A percentile compares a stretch with the other conserved stretches of the same genome.
Evolutionary conservation across 2,888 invertebrate species (phyloP).

Genomic region (Chrysotoxum bicinctum): DNA sequence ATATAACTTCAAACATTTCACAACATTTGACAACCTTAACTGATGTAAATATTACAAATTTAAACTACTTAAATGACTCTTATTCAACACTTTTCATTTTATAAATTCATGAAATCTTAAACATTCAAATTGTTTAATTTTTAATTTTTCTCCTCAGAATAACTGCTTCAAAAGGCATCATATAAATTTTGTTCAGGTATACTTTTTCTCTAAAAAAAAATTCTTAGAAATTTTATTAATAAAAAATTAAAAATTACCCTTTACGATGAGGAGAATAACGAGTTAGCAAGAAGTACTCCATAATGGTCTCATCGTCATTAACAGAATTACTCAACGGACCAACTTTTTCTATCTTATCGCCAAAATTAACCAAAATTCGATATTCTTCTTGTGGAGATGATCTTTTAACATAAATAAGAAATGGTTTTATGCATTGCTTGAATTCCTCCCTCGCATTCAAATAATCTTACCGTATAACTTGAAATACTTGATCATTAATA

Average conservation of each 20-base stretch:
- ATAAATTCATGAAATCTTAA: too few relatives aligned
- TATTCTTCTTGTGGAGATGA: slow-evolving; percentile 77
- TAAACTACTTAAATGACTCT: too few relatives aligned
- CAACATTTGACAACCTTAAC: too few relatives aligned
- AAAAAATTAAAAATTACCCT: slow-evolving; percentile 77
- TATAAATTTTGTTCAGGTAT: too few relatives aligned
- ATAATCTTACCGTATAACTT: slow-evolving; percentile 76
- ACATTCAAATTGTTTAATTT: too few relatives aligned
- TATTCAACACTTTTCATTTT: too few relatives aligned
- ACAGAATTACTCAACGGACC: slow-evolving; percentile 70
- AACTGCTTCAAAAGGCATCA: too few relatives aligned
- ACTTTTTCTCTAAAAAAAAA: too few relatives aligned
- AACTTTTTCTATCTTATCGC: slow-evolving; percentile 75
- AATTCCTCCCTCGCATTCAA: not conserved
- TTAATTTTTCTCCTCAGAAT: too few relatives aligned
- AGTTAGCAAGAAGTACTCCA: slow-evolving; percentile 76
- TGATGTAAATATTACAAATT: too few relatives aligned
- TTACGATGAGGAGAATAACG: slow-evolving; percentile 75
- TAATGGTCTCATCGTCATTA: slow-evolving; percentile 62
- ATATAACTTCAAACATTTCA: too few relatives aligned
- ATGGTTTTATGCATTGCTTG: not conserved
- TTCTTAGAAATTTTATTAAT: too few relatives aligned
- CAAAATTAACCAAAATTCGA: slow-evolving; percentile 77
- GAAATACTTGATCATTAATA: slow-evolving; percentile 77
- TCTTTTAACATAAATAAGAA: slow-evolving; percentile 58